These are phyloP conservation scores for Macrosoma leucophasiata DNA, from an alignment of 2,888 invertebrate species.

Conservation along the genomic window DNA sequence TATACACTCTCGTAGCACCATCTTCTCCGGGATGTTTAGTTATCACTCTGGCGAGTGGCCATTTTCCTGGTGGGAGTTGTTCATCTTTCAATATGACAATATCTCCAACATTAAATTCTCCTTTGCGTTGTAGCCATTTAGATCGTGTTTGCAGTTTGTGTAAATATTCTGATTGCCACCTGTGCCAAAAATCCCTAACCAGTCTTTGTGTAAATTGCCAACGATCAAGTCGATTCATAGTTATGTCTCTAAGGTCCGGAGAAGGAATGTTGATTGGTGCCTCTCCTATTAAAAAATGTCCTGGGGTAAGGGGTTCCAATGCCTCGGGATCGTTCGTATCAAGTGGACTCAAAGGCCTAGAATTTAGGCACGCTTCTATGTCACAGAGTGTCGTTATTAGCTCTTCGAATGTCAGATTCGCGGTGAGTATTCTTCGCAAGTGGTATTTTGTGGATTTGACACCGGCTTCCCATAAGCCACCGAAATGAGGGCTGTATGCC, in stretches of 20 bases:
- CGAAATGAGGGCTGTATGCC: constrained; percentile 21
- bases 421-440: constrained; percentile 15
- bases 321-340: constrained; percentile 5
- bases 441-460: constrained; percentile 25
- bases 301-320: constrained; percentile 9
- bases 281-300: constrained; percentile 13
- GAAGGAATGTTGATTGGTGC: constrained; percentile 12
- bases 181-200: constrained; percentile 21
- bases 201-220: constrained; percentile 24
- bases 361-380: constrained; percentile 13
- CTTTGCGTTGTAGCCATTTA: constrained; percentile 19
- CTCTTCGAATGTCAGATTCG: constrained; percentile 15
- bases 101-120: constrained; percentile 17
- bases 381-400: constrained; percentile 10
- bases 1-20: constrained; percentile 25
- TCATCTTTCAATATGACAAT: constrained; percentile 23
- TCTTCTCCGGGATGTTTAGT: constrained; percentile 19
- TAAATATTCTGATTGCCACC: constrained; percentile 26
- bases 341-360: constrained; percentile 7
- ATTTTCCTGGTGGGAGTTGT: constrained; percentile 23
- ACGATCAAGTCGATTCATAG: constrained; percentile 13
- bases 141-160: constrained; percentile 17
- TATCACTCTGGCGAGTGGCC: constrained; percentile 21
- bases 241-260: constrained; percentile 4
- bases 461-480: constrained; percentile 27